phyloP scores from a whole-genome alignment of 2,797 vertebrate genomes.

The Karalla daura region DNA sequence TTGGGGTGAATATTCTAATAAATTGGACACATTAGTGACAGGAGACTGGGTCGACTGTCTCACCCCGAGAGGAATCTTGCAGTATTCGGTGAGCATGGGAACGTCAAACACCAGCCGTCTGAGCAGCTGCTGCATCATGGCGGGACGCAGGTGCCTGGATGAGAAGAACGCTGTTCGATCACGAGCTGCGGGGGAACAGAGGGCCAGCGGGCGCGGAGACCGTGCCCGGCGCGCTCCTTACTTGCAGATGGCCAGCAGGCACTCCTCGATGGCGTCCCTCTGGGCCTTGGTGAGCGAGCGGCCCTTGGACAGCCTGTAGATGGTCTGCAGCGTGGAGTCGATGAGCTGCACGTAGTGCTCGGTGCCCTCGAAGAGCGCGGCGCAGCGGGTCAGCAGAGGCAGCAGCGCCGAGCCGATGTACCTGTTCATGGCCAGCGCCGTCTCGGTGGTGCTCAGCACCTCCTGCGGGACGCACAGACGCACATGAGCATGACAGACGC shows the following conservation, averaged over 20 bases:
- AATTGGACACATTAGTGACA: slow-evolving; percentile 9
- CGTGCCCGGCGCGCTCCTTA: slow-evolving; percentile 85
- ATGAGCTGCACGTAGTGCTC: slow-evolving; percentile 91
- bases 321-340: slow-evolving; percentile 95
- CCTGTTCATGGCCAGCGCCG: slow-evolving; percentile 94
- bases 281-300: slow-evolving; percentile 98
- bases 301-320: slow-evolving; percentile 97
- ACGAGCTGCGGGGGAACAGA: not conserved
- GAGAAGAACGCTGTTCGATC: not conserved
- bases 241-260: slow-evolving; percentile 95
- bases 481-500: not conserved
- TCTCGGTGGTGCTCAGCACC: slow-evolving; percentile 93
- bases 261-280: slow-evolving; percentile 96
- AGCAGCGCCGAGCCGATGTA: slow-evolving; percentile 95
- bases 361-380: slow-evolving; percentile 91
- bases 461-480: slow-evolving; percentile 82
- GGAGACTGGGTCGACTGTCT: slow-evolving; percentile 7
- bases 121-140: slow-evolving; percentile 96
- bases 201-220: not conserved
- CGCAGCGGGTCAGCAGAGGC: slow-evolving; percentile 94
- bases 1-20: too few relatives aligned
- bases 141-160: slow-evolving; percentile 91
- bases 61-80: slow-evolving; percentile 95
- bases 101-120: slow-evolving; percentile 98
- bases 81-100: slow-evolving; percentile 94